Evolutionary conservation across 2,797 vertebrate genomes (phyloP), one percentile per base, ranked within the genome.

Genomic region (Paguma larvata): DNA sequence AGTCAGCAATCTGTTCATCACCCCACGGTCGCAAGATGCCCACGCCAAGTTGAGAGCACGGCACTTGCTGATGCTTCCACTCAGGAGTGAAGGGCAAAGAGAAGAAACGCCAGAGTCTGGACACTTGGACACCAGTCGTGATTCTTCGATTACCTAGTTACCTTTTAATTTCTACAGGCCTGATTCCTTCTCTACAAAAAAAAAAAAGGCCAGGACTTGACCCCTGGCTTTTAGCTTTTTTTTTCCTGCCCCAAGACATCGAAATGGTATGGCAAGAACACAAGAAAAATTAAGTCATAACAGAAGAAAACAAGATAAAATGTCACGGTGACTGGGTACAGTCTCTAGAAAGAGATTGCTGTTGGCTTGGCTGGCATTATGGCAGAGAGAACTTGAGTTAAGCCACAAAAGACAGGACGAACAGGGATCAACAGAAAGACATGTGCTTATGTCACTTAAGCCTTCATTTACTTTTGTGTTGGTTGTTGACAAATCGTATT

Each of bases 261-360:
- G 32, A 65, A 85, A 63, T 92, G 25, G 44, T 46, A 38, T 21
- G 75, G 5, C 44, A 91, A 95, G 62, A 87, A 85, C 13, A 85
- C 18, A 48, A 59, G 51, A 85, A 92, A 96, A 51, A 38, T 88
- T 67, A 87, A 88, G 25, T 48, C 70, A 87, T n/a, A 77, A 67
- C 1, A 5, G 56, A 85, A 89, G 92, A 56, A 84, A 85, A 90
- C 13, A 83, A 75, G 51, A 53, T 30, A 72, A 93, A 88, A 48
- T 56, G 85, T 30, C 41, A 70, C 14, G 67, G 16, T 56, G 75
- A 65, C 13, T 53, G 62, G 78, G n/a, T 21, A 65, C 85, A 93
- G 56, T 46, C 72, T 14, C 46, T 72, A 30, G 32, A 88, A 80
- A 72, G 21, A 88, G 44, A 21, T 0, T 4, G 44, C 14, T 82